These are phyloP conservation scores for Geotrypetes seraphini DNA, from an alignment of 2,797 vertebrate genomes.

Conservation along the genomic window DNA sequence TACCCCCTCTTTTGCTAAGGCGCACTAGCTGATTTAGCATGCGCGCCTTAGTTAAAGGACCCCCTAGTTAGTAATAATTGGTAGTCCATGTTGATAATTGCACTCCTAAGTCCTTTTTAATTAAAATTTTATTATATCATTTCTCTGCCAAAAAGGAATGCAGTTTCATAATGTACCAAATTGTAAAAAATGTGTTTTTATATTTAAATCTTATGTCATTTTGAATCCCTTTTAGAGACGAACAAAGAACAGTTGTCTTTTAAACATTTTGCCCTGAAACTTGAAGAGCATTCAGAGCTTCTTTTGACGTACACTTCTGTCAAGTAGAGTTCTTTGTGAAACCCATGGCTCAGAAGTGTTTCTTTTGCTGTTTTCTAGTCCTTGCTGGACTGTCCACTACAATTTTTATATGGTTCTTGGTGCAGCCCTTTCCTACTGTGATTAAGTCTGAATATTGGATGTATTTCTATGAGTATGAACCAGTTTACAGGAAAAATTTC, in stretches of 20 bases:
- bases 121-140: no score
- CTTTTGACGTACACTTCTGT: background rate
- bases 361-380: conserved; percentile 26
- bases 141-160: no score
- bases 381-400: conserved; percentile 14
- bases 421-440: background rate
- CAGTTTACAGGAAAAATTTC: conserved; percentile 21
- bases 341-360: background rate
- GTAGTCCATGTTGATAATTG: no score
- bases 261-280: fast-evolving
- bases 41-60: no score
- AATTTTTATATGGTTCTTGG: conserved; percentile 17
- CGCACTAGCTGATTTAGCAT: no score
- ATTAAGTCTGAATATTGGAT: conserved; percentile 12
- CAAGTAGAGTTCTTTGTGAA: fast-evolving
- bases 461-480: conserved; percentile 44
- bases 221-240: background rate
- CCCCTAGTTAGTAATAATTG: no score
- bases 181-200: background rate
- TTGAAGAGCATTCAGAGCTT: background rate
- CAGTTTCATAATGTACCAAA: no score
- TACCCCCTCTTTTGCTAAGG: no score
- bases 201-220: background rate
- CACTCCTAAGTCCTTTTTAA: no score
- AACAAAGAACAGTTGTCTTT: no score